phyloP scores from a whole-genome alignment of 2,888 invertebrate species.

The Dasysyrphus albostriatus region DNA sequence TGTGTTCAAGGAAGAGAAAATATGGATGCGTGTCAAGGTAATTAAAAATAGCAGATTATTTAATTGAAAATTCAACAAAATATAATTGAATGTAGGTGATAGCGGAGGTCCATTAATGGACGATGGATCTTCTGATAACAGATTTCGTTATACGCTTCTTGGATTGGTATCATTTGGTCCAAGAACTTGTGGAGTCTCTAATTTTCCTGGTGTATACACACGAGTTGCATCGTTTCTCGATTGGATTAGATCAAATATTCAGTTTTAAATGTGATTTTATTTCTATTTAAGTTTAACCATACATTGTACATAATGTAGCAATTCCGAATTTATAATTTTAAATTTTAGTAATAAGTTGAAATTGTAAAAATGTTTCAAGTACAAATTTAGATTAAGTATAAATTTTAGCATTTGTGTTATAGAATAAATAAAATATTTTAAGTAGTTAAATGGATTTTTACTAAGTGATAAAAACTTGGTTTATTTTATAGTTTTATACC shows the following conservation, averaged over 20 bases:
- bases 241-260: constrained; percentile 82
- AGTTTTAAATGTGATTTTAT: constrained; percentile 41
- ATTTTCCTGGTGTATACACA: constrained; percentile 84
- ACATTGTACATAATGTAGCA: constrained; percentile 1
- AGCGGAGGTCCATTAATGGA: constrained; percentile 83
- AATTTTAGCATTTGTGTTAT: neutral
- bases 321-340: constrained; percentile 25
- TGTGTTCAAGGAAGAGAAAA: constrained; percentile 83
- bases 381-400: neutral
- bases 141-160: constrained; percentile 77
- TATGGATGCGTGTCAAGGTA: constrained; percentile 83
- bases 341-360: neutral
- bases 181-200: constrained; percentile 81
- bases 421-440: neutral
- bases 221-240: constrained; percentile 82
- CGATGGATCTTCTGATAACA: constrained; percentile 77
- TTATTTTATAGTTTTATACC: too few species aligned
- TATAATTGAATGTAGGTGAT: constrained; percentile 78
- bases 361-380: neutral
- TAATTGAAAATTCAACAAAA: neutral
- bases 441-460: neutral
- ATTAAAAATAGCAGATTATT: neutral
- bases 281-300: constrained; percentile 37
- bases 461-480: too few species aligned
- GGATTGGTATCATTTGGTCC: constrained; percentile 83